Evolutionary conservation across 2,797 vertebrate genomes (phyloP), one percentile per base, ranked within the genome.

Genomic region (Pterois miles): DNA sequence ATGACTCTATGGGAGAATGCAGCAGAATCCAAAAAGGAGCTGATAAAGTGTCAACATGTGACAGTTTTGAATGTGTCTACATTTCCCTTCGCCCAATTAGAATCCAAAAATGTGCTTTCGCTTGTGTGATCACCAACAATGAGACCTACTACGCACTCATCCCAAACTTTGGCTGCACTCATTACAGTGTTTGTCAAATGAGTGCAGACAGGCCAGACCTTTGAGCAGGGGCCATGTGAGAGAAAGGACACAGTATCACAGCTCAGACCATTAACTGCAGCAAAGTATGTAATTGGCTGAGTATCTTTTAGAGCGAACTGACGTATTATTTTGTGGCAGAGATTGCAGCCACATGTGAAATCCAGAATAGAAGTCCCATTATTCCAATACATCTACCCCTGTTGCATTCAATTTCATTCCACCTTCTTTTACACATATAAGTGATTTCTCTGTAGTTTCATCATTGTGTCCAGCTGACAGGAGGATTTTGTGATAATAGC

Each of bases 371-470:
- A 87, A 87, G 84, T 73, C 79, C 89, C 76, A 93, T 95, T 93
- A 93, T 92, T 88, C 77, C 84, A 90, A 85, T 88, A 86, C 91
- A 92, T 92, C 85, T 79, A 50, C 66, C 53, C 77, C 80, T 91
- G 80, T 91, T 90, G 81, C 82, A 71, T 88, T 90, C 84, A 78
- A 81, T 92, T 91, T 86, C 83, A 89, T 76, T 78, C 69, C 33
- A 69, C 78, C 79, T 76, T 82, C 74, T 83, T 84, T 88, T 80
- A 43, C 82, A 87, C 88, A 91, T 88, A 71, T 90, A 86, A 84
- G 82, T 50, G 84, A 86, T 92, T 94, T 95, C 90, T 86, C 76
- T 82, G 59, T 73, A 63, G 91, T 95, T 95, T 92, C 93, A 94
- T 96, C 93, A 95, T 87, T 83, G 74, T 84, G 79, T 86, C 80